Base-by-base conservation (phyloP, 2,888 invertebrate genomes). In the Xylota sylvarum region DNA sequence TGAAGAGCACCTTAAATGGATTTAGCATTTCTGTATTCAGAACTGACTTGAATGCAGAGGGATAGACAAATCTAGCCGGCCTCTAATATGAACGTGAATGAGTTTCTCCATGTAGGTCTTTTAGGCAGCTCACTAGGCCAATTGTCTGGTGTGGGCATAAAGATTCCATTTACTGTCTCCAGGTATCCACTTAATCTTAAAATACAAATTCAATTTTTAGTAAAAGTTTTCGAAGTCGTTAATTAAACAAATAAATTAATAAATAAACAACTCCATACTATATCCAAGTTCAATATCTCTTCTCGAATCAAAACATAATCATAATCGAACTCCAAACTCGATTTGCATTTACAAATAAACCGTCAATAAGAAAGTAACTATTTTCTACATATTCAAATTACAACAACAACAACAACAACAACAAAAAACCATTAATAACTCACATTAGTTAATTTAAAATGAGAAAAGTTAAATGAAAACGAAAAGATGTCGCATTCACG, bases 401-500 rank as follows among this genome's bases (percentile, higher is more conserved):
- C 4, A n/a, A 27, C 43, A 62, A 43, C 2, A 43, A 62, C n/a
- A 60, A 50, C 4, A n/a, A 27, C 43, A 62, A 43, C 2, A 43
- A 62, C n/a, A 60, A 46, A 14, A 43, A 14, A 27, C 27, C 67
- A 14, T 55, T 55, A 55, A 55, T 40, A 40, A 79, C 6, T 52
- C 40, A 32, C 27, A 64, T 52, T 60, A 43, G 60, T 12, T 17
- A 80, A 74, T 35, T 40, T 12, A 27, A 80, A 74, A 67, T 74
- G n/a, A 67, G 58, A 65, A 80, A 80, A 80, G 56, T 65, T 64
- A 40, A 74, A 81, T 69, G 81, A 81, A 81, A 81, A 69, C 67
- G 74, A 81, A 74, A 81, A 62, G 43, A 74, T 74, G 74, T 81
- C 74, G 65, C 55, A 12, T 64, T 17, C 12, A 50, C 43, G 50